Evolutionary conservation across 2,888 invertebrate genomes (phyloP).

Genomic region (Peribatodes rhomboidaria): DNA sequence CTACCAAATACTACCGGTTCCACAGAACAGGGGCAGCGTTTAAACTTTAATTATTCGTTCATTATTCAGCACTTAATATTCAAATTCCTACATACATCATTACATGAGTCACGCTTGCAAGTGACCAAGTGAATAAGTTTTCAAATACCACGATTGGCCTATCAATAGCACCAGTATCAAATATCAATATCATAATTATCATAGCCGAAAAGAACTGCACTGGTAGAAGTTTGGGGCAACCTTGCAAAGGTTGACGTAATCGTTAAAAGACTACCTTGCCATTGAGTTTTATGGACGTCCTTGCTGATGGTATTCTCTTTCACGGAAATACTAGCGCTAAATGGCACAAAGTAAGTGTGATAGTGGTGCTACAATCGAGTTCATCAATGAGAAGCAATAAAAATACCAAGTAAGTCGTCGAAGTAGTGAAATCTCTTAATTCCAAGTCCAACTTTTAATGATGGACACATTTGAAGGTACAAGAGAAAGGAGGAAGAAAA

Average conservation of each 20-base stretch:
- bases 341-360: background rate
- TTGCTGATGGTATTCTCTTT: constrained; percentile 14
- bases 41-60: constrained; percentile 28
- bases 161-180: background rate
- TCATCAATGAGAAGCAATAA: too few relatives aligned
- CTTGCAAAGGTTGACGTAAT: background rate
- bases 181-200: too few relatives aligned
- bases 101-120: constrained; percentile 8
- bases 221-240: background rate
- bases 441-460: too few relatives aligned
- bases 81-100: background rate
- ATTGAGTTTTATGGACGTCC: constrained; percentile 13
- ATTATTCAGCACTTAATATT: constrained; percentile 15
- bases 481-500: too few relatives aligned
- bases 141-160: background rate
- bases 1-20: constrained; percentile 40
- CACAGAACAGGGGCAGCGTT: constrained; percentile 38
- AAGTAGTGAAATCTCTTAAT: too few relatives aligned
- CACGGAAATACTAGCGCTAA: constrained; percentile 4
- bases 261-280: constrained; percentile 12
- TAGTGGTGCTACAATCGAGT: background rate
- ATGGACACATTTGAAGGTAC: too few relatives aligned
- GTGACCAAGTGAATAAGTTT: too few relatives aligned
- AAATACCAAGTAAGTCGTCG: too few relatives aligned
- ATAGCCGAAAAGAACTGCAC: background rate